Percentiles rank a stretch among this genome's conserved stretches.
Evolutionary conservation across 2,113 vertebrate species (phyloP).

Genomic region (Perognathus longimembris): DNA sequence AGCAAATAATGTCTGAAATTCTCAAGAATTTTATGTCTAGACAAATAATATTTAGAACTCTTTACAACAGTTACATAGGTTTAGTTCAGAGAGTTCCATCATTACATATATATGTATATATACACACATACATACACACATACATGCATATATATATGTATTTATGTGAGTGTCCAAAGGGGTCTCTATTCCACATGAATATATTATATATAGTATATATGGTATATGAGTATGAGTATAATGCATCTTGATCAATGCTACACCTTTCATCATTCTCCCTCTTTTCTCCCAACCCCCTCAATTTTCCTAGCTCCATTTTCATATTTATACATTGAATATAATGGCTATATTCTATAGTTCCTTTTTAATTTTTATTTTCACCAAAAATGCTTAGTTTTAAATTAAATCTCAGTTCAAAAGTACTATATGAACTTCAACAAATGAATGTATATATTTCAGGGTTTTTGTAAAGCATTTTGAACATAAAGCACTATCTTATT

Average conservation of each 20-base stretch:
- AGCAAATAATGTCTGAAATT: neutral
- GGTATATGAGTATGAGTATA: too few species aligned
- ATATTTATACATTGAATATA: too few species aligned
- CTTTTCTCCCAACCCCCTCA: too few species aligned
- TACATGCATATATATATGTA: too few species aligned
- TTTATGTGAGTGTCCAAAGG: too few species aligned
- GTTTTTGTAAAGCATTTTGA: slow-evolving; percentile 1
- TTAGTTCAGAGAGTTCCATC: slow-evolving; percentile 35
- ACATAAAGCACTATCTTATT: slow-evolving; percentile 23
- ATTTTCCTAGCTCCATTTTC: too few species aligned
- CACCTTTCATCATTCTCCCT: too few species aligned
- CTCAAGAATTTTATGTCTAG: neutral
- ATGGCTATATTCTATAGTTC: too few species aligned
- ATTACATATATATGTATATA: neutral
- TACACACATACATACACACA: too few species aligned
- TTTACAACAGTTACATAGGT: neutral
- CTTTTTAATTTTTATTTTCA: neutral
- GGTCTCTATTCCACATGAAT: too few species aligned
- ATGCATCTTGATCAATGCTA: too few species aligned
- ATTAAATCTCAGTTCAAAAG: neutral
- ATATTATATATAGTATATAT: too few species aligned
- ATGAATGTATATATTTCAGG: slow-evolving; percentile 23
- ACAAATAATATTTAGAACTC: neutral
- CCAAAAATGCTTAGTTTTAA: slow-evolving; percentile 19
- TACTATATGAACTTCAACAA: slow-evolving; percentile 34